Evolutionary conservation across 2,113 vertebrate species (phyloP).

Genomic region (Ondatra zibethicus): DNA sequence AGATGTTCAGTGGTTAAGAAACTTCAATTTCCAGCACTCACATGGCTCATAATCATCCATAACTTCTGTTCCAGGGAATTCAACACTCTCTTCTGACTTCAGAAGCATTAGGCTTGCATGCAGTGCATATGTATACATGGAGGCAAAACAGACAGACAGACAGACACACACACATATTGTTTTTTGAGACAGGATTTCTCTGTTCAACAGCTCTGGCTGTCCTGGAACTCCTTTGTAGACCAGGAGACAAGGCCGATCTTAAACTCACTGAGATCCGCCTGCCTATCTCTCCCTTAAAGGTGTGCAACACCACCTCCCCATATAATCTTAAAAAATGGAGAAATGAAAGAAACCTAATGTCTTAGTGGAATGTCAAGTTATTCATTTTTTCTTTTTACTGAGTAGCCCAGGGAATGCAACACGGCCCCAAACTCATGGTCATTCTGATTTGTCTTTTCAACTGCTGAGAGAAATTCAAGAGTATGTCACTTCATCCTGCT

Average conservation of each 20-base stretch:
- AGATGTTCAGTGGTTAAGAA: not conserved
- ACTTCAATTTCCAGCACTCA: not conserved
- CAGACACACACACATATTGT: too few relatives aligned
- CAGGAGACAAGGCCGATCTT: too few relatives aligned
- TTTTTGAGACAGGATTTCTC: not conserved
- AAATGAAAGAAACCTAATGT: conserved; percentile 41
- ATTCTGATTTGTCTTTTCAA: not conserved
- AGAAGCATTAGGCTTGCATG: not conserved
- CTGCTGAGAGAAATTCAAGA: not conserved
- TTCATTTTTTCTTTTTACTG: not conserved
- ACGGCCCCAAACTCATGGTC: not conserved
- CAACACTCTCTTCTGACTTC: not conserved
- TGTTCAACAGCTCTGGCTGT: too few relatives aligned
- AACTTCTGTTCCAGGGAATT: not conserved
- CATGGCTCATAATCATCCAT: not conserved
- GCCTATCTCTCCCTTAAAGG: not conserved
- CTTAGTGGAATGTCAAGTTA: conserved; percentile 21
- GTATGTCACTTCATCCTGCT: not conserved
- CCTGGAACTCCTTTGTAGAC: too few relatives aligned
- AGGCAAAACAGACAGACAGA: not conserved
- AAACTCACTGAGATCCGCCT: too few relatives aligned
- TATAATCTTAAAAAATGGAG: not conserved
- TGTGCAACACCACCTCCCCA: not conserved
- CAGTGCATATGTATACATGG: not conserved
- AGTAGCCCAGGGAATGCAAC: not conserved